Evolutionary conservation across 2,797 vertebrate species (phyloP), one percentile per base, ranked within the genome.

Genomic region (Fringilla coelebs): DNA sequence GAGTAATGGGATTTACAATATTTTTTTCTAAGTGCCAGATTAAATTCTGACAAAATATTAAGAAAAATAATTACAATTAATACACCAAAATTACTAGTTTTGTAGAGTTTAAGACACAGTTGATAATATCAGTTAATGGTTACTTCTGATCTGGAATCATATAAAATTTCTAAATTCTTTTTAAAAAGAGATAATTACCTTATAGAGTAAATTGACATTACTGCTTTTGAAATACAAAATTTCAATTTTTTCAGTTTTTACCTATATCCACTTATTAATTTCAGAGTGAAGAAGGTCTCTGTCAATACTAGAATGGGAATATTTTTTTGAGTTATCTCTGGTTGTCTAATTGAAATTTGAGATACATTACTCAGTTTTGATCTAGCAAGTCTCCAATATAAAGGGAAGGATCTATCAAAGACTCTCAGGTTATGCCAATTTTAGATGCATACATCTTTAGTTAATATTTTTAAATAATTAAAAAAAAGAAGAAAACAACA

Each of bases 391-490:
- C 17, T 1, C 11, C 51, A 6, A 21, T 43, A 70, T 6, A 57
- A 82, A 85, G 49, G 12, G 11, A 85, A 72, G 1, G 1, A 7
- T 43, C 7, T 78, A 87, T 45, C 32, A 73, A 63, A 54, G 34
- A 40, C 12, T 48, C 38, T 73, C n/a, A 46, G 8, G 6, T 51
- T 81, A 43, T 48, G 25, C 1, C 10, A 31, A 38, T 40, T 89
- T 82, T 29, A 66, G 11, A 46, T 26, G 2, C 2, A 46, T 31
- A 4, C 3, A 48, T 2, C 1, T 76, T 58, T 34, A 61, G n/a
- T 25, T n/a, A 17, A 1, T 28, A 45, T 45, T 75, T 51, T 2
- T 0, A 36, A 65, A 58, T 28, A 2, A 25, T 57, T 25, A 5
- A 29, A 21, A 32, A 9, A 13, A 4, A 10, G 3, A 25, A 7